phyloP scores from a whole-genome alignment of 2,888 invertebrate genomes.

The Phania funesta region DNA sequence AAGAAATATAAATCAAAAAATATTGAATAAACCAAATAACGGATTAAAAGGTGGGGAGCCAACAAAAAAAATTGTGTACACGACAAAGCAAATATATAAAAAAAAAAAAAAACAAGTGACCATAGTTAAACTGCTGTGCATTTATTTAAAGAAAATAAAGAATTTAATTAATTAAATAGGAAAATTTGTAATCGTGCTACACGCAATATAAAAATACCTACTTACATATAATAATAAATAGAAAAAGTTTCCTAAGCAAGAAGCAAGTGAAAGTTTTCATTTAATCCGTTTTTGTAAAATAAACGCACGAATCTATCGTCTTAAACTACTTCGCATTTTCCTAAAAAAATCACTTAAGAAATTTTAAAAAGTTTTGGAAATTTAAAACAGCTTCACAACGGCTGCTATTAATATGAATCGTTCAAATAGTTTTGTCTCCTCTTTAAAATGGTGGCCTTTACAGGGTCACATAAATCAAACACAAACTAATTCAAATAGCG shows the following conservation, averaged over 20 bases:
- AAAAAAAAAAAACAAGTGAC: conserved; percentile 11
- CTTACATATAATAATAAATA: conserved; percentile 23
- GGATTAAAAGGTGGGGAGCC: conserved; percentile 20
- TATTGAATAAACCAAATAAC: background rate
- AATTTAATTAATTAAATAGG: background rate
- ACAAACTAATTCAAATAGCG: conserved; percentile 58
- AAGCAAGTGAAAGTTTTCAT: conserved; percentile 60
- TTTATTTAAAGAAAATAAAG: conserved; percentile 35
- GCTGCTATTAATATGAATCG: conserved; percentile 75
- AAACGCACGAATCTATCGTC: conserved; percentile 41
- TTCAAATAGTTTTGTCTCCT: conserved; percentile 79
- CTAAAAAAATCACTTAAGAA: background rate
- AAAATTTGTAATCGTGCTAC: conserved; percentile 29
- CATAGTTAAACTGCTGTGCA: conserved; percentile 46
- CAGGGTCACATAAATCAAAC: conserved; percentile 75
- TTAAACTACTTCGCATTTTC: no score
- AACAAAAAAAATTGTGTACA: background rate
- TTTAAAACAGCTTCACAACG: conserved; percentile 17
- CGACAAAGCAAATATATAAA: background rate
- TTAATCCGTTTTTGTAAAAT: background rate
- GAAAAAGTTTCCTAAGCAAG: conserved; percentile 34
- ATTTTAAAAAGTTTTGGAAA: conserved; percentile 13
- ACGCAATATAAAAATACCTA: conserved; percentile 56
- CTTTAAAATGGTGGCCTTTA: conserved; percentile 79
- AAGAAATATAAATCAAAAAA: background rate